phyloP scores from a whole-genome alignment of 1,140 invertebrate genomes.

The Drosophila tsacasi region DNA sequence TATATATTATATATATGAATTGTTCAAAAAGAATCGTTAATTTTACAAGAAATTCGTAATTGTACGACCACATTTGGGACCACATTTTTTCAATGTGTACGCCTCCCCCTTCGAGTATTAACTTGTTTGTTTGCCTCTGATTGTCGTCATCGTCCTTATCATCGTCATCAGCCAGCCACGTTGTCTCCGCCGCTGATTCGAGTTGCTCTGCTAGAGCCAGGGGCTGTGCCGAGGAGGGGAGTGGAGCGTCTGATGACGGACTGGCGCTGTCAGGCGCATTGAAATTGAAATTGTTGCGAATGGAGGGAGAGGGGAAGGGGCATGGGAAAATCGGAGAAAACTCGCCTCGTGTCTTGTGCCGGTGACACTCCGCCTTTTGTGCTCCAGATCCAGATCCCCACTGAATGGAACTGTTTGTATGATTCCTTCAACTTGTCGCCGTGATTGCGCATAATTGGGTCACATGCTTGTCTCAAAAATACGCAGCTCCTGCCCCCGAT shows the following conservation, averaged over 20 bases:
- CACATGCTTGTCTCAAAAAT: conserved; percentile 79
- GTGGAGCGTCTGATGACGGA: conserved; percentile 33
- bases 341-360: conserved; percentile 68
- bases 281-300: conserved; percentile 77
- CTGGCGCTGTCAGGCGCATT: conserved; percentile 78
- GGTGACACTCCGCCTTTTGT: conserved; percentile 74
- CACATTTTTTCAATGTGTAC: conserved; percentile 8
- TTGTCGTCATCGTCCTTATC: conserved; percentile 70
- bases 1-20: background rate
- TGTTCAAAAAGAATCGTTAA: background rate
- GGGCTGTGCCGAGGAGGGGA: conserved; percentile 1
- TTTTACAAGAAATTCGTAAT: background rate
- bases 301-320: background rate
- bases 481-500: conserved; percentile 1
- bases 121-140: conserved; percentile 78
- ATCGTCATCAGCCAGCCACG: conserved; percentile 42
- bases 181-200: conserved; percentile 62
- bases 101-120: conserved; percentile 52
- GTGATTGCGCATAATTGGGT: conserved; percentile 79
- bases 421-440: conserved; percentile 60
- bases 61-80: background rate
- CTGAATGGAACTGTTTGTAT: conserved; percentile 65
- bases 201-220: conserved; percentile 20
- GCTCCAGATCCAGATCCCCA: conserved; percentile 36
- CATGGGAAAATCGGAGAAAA: conserved; percentile 14